phyloP scores from a whole-genome alignment of 2,113 vertebrate species.

The Protomyctophum bolini region DNA sequence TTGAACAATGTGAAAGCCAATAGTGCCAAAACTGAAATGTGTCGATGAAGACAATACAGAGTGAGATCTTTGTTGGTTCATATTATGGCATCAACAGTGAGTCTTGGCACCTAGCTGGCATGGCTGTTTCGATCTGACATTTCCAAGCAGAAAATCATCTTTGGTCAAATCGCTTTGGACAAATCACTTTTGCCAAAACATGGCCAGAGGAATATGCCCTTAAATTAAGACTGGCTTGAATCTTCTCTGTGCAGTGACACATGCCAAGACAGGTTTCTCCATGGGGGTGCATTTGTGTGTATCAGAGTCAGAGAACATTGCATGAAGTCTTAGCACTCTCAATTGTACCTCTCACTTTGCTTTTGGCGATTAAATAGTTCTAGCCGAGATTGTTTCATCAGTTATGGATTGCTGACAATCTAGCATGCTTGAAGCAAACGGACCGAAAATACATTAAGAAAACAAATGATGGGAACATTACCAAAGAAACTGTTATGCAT shows the following conservation, averaged over 20 bases:
- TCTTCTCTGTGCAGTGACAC: background rate
- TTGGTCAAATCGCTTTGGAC: background rate
- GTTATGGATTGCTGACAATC: background rate
- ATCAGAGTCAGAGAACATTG: background rate
- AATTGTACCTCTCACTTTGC: no score
- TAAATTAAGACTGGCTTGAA: background rate
- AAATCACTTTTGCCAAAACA: background rate
- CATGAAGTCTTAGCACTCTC: background rate
- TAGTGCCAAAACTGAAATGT: background rate
- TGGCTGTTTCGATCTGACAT: background rate
- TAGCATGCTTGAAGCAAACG: background rate
- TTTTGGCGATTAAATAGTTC: background rate
- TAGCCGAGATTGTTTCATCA: background rate
- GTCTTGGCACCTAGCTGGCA: background rate
- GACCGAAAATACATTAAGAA: background rate
- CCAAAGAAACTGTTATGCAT: background rate
- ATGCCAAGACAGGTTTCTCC: slow-evolving; percentile 16
- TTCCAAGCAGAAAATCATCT: background rate
- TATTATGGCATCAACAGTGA: background rate
- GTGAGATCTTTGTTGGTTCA: background rate
- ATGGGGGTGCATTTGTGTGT: background rate
- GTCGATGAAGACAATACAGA: background rate
- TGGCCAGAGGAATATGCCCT: background rate
- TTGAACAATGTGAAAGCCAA: background rate
- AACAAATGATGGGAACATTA: slow-evolving; percentile 2